These are phyloP conservation scores for Chloroclysta siterata DNA, from an alignment of 2,888 invertebrate species.

Conservation along the genomic window DNA sequence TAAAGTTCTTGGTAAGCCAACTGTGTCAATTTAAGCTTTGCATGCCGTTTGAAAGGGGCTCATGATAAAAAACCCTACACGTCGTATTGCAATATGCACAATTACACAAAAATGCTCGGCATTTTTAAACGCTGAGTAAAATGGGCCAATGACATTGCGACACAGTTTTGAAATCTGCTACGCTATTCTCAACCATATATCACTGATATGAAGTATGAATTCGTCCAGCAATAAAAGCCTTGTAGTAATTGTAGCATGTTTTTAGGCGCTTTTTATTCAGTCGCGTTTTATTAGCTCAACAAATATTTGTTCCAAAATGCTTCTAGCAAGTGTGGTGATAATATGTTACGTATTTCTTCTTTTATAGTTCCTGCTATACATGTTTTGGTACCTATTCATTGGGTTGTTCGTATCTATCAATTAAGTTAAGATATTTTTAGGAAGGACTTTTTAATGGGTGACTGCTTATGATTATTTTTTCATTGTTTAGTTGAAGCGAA, in stretches of 20 bases:
- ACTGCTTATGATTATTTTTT: too few species aligned
- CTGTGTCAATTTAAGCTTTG: background rate
- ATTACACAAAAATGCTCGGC: conserved; percentile 15
- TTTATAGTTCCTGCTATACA: conserved; percentile 7
- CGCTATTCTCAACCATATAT: conserved; percentile 16
- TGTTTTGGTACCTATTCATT: too few species aligned
- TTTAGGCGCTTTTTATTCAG: conserved; percentile 22
- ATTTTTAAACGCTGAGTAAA: conserved; percentile 21
- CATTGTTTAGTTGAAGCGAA: too few species aligned
- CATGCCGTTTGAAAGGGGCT: background rate
- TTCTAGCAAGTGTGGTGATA: conserved; percentile 6
- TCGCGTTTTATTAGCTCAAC: conserved; percentile 20
- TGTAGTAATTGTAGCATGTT: conserved; percentile 30
- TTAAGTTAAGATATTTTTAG: too few species aligned
- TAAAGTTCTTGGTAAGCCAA: background rate
- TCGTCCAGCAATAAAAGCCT: conserved; percentile 15
- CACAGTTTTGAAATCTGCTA: conserved; percentile 23
- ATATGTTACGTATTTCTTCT: background rate
- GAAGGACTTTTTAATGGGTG: too few species aligned
- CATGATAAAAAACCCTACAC: background rate
- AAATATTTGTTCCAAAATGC: conserved; percentile 23
- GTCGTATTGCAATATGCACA: conserved; percentile 11
- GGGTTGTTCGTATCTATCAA: too few species aligned
- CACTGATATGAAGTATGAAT: background rate
- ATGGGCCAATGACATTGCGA: conserved; percentile 27